phyloP scores from a whole-genome alignment of 2,888 invertebrate species.

The Ditula angustiorana region DNA sequence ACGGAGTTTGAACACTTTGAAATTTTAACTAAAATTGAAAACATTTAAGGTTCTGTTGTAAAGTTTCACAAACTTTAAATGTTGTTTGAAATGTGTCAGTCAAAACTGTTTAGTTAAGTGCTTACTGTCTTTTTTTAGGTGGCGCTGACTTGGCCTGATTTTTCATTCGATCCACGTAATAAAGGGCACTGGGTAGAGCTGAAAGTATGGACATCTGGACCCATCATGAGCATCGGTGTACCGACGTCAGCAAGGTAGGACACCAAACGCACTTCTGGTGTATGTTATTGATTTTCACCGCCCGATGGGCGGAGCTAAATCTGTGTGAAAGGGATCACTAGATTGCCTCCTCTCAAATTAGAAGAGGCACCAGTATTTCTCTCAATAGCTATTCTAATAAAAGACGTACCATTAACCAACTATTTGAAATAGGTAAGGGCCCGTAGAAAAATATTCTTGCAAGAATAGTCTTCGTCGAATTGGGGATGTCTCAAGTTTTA shows the following conservation, averaged over 20 bases:
- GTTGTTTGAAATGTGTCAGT: slow-evolving; percentile 21
- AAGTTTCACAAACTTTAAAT: slow-evolving; percentile 16
- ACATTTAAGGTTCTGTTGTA: slow-evolving; percentile 11
- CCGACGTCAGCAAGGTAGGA: slow-evolving; percentile 77
- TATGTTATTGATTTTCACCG: slow-evolving; percentile 84
- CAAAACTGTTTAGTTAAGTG: slow-evolving; percentile 9
- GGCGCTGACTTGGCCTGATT: slow-evolving; percentile 4
- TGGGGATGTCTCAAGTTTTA: slow-evolving; percentile 59
- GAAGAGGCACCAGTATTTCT: slow-evolving; percentile 78
- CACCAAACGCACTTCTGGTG: slow-evolving; percentile 82
- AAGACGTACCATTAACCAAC: slow-evolving; percentile 83
- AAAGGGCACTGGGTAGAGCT: background rate
- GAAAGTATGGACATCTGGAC: slow-evolving; percentile 45
- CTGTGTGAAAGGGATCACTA: slow-evolving; percentile 83
- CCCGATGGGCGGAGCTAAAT: slow-evolving; percentile 80
- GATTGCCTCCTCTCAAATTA: slow-evolving; percentile 80
- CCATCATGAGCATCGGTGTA: slow-evolving; percentile 52
- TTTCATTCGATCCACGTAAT: background rate
- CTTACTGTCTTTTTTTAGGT: slow-evolving; percentile 10
- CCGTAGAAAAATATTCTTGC: slow-evolving; percentile 73
- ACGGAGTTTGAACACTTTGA: slow-evolving; percentile 10
- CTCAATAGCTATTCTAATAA: slow-evolving; percentile 80
- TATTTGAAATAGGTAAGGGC: slow-evolving; percentile 82
- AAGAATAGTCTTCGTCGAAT: slow-evolving; percentile 69
- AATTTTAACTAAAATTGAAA: slow-evolving; percentile 13